Base-by-base conservation (phyloP, 2,113 vertebrate species). In the Suncus etruscus region DNA sequence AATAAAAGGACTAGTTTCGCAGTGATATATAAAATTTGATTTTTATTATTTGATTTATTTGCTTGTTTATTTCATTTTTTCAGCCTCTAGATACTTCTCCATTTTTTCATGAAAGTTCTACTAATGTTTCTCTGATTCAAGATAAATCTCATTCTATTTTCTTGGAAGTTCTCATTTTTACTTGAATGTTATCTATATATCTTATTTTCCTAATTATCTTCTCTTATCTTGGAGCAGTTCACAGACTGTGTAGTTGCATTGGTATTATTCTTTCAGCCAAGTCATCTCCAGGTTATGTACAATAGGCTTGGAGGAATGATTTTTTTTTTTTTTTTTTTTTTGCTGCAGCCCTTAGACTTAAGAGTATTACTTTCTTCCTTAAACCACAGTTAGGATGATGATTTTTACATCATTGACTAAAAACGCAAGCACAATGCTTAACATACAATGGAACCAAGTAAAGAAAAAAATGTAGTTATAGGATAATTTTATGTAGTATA, bases 1-100 rank as follows among this genome's bases (percentile, higher is more conserved):
- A 90, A 31, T 93, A 54, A 92, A 90, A 78, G 86, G 14, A 7
- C 15, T 65, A 72, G 1, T 73, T 81, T 83, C 66, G 75, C 68
- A 83, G 89, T 85, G 4, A 74, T 66, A 74, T 14, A 20, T 75
- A 75, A 79, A 69, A 68, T 90, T 68, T 83, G 16, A 1, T 73
- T 92, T 85, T 5, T 61, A 0, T 79, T 80, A n/a, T 82, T 70
- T 16, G 80, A 31, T 24, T 54, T 80, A 61, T 14, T 68, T 50
- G 31, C 22, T 74, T 78, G 27, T 61, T 65, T 32, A 8, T 74
- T 54, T 29, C 68, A 47, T 51, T 22, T 25, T 45, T 4, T 20
- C 20, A 58, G 68, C 14, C 11, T 89, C 29, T 27, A 80, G 25
- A 63, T 66, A 70, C 7, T 61, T 29, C 58, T 8, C 87, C 83